Evolutionary conservation across 2,797 vertebrate genomes (phyloP).

Genomic region (Xenentodon cancila): DNA sequence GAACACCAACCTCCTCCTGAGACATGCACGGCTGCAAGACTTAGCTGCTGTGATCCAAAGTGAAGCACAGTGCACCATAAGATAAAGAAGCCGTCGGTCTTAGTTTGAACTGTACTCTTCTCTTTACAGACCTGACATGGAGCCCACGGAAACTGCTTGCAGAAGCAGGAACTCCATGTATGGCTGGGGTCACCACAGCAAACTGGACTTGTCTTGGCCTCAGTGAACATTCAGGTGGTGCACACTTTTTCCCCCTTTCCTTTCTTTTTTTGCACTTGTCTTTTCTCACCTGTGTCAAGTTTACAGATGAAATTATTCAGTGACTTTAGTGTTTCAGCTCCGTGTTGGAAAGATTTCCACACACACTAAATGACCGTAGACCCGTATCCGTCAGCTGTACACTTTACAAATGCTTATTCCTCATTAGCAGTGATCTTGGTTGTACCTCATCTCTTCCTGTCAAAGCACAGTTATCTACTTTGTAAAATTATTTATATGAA

Average conservation of each 20-base stretch:
- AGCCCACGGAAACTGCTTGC: slow-evolving; percentile 65
- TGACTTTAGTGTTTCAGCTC: too few relatives aligned
- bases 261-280: not conserved
- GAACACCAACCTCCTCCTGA: slow-evolving; percentile 32
- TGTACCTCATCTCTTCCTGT: too few relatives aligned
- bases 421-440: too few relatives aligned
- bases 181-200: slow-evolving; percentile 77
- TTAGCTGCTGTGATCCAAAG: not conserved
- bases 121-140: slow-evolving; percentile 80
- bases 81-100: not conserved
- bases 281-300: too few relatives aligned
- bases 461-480: too few relatives aligned
- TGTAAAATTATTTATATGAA: too few relatives aligned
- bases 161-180: slow-evolving; percentile 89
- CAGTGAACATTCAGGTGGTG: slow-evolving; percentile 41
- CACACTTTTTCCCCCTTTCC: not conserved
- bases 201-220: slow-evolving; percentile 80
- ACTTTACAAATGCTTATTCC: too few relatives aligned
- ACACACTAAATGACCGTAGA: too few relatives aligned
- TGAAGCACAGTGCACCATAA: not conserved
- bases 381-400: too few relatives aligned
- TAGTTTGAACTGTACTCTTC: not conserved
- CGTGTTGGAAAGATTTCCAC: too few relatives aligned
- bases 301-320: too few relatives aligned
- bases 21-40: slow-evolving; percentile 4